Evolutionary conservation across 23 tunicate genomes (phyloP).

Genomic region (Diplosoma virens): DNA sequence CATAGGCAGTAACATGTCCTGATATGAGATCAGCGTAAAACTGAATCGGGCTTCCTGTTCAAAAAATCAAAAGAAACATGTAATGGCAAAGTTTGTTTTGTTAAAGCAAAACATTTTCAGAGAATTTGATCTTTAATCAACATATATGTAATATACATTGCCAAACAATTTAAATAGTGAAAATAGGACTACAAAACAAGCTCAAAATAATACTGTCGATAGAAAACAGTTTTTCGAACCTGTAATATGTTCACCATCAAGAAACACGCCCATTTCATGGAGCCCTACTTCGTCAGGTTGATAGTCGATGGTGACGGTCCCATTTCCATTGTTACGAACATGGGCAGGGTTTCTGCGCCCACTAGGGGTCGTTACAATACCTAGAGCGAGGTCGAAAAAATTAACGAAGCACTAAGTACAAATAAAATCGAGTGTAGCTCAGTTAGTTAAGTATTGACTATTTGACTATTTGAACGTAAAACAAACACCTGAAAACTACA

Average conservation of each 20-base stretch:
- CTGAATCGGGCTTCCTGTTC: slow-evolving; percentile 78
- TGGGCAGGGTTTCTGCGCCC: slow-evolving; percentile 52
- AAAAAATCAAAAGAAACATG: background rate
- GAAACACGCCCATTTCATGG: slow-evolving; percentile 82
- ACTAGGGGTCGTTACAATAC: slow-evolving; percentile 83
- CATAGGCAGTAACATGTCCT: slow-evolving; percentile 96
- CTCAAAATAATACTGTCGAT: background rate
- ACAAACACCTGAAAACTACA: too few relatives aligned
- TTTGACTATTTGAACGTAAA: background rate
- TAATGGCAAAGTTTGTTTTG: background rate
- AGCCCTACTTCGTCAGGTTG: slow-evolving; percentile 87
- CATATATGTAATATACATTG: too few relatives aligned
- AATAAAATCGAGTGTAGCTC: background rate
- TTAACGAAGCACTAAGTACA: too few relatives aligned
- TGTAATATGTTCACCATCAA: slow-evolving; percentile 81
- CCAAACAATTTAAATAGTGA: too few relatives aligned
- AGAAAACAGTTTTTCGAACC: slow-evolving; percentile 18
- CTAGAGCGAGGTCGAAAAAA: too few relatives aligned
- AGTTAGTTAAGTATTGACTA: background rate
- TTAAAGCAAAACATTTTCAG: too few relatives aligned
- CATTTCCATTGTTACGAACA: slow-evolving; percentile 75
- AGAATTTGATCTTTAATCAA: too few relatives aligned
- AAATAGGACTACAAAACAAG: too few relatives aligned
- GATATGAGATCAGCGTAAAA: slow-evolving; percentile 90
- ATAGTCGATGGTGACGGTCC: slow-evolving; percentile 74